These are phyloP conservation scores for Rhimphoctona megacephalus DNA, from an alignment of 2,888 invertebrate genomes.

Conservation along the genomic window DNA sequence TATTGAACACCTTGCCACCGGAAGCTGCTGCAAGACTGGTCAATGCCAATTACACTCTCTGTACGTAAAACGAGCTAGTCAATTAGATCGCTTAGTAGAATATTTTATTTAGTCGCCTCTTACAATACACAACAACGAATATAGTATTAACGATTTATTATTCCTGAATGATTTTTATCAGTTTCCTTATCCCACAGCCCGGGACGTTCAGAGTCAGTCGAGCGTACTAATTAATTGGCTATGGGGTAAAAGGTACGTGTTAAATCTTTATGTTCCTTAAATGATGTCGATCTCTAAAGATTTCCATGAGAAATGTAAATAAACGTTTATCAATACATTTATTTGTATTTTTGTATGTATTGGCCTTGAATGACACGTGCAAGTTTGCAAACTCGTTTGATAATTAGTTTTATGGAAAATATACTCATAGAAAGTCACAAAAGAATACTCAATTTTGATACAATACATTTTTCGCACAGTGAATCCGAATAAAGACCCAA, in stretches of 20 bases:
- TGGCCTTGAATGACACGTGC: no score
- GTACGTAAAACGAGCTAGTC: constrained; percentile 86
- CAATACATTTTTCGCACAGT: background rate
- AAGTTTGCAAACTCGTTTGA: no score
- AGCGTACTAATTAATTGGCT: constrained; percentile 93
- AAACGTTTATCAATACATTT: no score
- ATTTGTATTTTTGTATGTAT: background rate
- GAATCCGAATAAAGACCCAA: background rate
- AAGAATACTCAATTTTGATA: no score
- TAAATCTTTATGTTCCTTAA: constrained; percentile 1
- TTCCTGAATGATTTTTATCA: constrained; percentile 21
- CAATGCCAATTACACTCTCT: constrained; percentile 91
- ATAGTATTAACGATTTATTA: constrained; percentile 21
- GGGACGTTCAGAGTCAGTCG: constrained; percentile 92
- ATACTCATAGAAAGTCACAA: no score
- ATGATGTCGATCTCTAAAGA: background rate
- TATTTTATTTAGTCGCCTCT: constrained; percentile 5
- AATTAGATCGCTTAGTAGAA: constrained; percentile 8
- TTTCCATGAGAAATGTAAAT: background rate
- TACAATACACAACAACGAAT: background rate
- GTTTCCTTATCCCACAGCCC: constrained; percentile 87
- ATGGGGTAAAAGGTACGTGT: constrained; percentile 89
- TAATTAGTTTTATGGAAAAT: no score
- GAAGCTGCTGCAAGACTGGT: constrained; percentile 91
- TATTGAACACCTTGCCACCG: constrained; percentile 89